Evolutionary conservation across 1,140 invertebrate genomes (phyloP).

Genomic region (Macrobrachium nipponense): DNA sequence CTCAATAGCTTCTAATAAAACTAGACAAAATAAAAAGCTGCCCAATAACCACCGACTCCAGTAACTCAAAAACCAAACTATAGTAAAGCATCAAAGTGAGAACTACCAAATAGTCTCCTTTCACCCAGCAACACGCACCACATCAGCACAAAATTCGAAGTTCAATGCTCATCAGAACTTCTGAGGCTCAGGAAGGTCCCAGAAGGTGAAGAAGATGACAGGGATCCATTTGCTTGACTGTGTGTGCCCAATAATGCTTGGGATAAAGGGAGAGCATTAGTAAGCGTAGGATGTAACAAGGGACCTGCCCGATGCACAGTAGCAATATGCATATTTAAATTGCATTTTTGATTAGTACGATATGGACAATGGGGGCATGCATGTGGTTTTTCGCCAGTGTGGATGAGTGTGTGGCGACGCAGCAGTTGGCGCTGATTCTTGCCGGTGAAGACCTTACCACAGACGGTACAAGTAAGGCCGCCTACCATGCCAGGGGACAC

Average conservation of each 20-base stretch:
- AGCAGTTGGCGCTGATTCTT: slow-evolving; percentile 87
- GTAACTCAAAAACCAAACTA: no score
- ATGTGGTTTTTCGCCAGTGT: slow-evolving; percentile 86
- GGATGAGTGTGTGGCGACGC: slow-evolving; percentile 86
- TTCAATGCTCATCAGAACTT: no score
- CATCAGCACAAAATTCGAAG: no score
- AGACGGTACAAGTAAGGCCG: slow-evolving; percentile 86
- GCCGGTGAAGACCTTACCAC: slow-evolving; percentile 75
- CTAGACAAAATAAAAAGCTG: no score
- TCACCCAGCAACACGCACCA: no score
- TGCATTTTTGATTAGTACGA: slow-evolving; percentile 62
- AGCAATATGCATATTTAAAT: slow-evolving; percentile 58
- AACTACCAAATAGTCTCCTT: no score
- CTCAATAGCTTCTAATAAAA: no score
- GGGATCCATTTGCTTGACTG: not conserved
- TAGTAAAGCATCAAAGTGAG: no score
- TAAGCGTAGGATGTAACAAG: slow-evolving; percentile 25
- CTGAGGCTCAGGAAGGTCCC: not conserved
- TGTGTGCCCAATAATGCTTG: slow-evolving; percentile 27
- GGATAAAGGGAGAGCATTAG: slow-evolving; percentile 39
- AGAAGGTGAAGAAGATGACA: not conserved
- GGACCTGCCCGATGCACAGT: slow-evolving; percentile 57
- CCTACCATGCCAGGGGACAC: slow-evolving; percentile 84
- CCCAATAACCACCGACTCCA: no score
- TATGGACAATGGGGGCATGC: slow-evolving; percentile 76